phyloP scores from a whole-genome alignment of 2,113 vertebrate genomes.

The Mugil cephalus region DNA sequence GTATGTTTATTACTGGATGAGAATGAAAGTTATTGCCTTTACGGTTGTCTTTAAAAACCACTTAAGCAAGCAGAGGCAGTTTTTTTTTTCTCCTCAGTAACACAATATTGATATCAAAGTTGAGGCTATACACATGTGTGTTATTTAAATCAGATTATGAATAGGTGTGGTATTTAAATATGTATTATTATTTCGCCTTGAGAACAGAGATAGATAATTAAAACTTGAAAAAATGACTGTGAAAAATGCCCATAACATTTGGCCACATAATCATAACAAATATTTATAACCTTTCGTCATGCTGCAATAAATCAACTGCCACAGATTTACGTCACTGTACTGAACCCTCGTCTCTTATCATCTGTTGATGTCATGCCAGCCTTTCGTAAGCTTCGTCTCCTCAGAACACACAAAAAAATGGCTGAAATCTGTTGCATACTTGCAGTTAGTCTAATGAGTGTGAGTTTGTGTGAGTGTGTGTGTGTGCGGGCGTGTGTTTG shows the following conservation, averaged over 20 bases:
- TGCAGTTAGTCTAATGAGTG: slow-evolving; percentile 52
- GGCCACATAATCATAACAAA: slow-evolving; percentile 29
- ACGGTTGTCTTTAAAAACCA: slow-evolving; percentile 59
- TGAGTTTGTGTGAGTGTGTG: slow-evolving; percentile 35
- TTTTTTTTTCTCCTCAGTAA: slow-evolving; percentile 22
- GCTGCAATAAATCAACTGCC: slow-evolving; percentile 11
- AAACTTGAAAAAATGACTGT: slow-evolving; percentile 13
- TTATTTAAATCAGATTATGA: slow-evolving; percentile 36
- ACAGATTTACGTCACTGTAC: slow-evolving; percentile 20
- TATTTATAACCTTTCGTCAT: slow-evolving; percentile 22
- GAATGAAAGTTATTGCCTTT: slow-evolving; percentile 59
- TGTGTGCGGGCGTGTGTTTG: slow-evolving; percentile 53
- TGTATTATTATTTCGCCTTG: slow-evolving; percentile 30
- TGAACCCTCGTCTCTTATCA: slow-evolving; percentile 3
- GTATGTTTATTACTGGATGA: slow-evolving; percentile 26
- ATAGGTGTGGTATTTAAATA: slow-evolving; percentile 34
- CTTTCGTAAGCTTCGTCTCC: slow-evolving; percentile 7
- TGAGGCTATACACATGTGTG: slow-evolving; percentile 46
- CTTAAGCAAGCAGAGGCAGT: slow-evolving; percentile 44
- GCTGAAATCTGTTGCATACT: slow-evolving; percentile 72
- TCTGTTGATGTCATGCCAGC: neutral
- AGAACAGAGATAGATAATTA: slow-evolving; percentile 39
- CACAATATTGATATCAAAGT: slow-evolving; percentile 40
- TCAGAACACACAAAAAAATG: slow-evolving; percentile 44
- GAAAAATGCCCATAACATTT: slow-evolving; percentile 42